phyloP scores from a whole-genome alignment of 2,888 invertebrate genomes.

The Hecatera dysodea region DNA sequence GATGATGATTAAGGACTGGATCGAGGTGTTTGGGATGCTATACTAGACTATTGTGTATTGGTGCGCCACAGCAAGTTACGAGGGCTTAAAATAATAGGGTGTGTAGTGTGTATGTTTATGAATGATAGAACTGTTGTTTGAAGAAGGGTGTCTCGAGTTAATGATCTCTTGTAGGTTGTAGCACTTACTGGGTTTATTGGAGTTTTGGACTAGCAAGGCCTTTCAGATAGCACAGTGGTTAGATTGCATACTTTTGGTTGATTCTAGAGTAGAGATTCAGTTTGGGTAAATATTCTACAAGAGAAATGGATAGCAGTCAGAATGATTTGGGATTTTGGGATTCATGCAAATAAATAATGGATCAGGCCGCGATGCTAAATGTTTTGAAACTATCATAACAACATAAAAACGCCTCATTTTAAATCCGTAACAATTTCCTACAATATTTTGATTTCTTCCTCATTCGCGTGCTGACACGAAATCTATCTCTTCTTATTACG shows the following conservation, averaged over 20 bases:
- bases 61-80: too few relatives aligned
- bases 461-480: constrained; percentile 63
- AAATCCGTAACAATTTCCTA: constrained; percentile 20
- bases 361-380: not conserved
- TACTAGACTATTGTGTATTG: not conserved
- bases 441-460: constrained; percentile 54
- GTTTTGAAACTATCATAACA: constrained; percentile 31
- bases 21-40: not conserved
- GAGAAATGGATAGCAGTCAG: not conserved
- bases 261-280: not conserved
- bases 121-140: not conserved
- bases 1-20: too few relatives aligned
- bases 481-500: constrained; percentile 56
- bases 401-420: constrained; percentile 18
- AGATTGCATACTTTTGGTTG: not conserved
- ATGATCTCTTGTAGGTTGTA: not conserved
- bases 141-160: not conserved
- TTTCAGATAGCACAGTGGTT: too few relatives aligned
- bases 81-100: too few relatives aligned
- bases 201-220: too few relatives aligned
- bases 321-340: not conserved
- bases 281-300: not conserved
- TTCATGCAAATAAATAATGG: not conserved
- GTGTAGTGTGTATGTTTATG: too few relatives aligned
- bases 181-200: not conserved